Base-by-base conservation (phyloP, 1,140 invertebrate species). In the Anadara kagoshimensis region DNA sequence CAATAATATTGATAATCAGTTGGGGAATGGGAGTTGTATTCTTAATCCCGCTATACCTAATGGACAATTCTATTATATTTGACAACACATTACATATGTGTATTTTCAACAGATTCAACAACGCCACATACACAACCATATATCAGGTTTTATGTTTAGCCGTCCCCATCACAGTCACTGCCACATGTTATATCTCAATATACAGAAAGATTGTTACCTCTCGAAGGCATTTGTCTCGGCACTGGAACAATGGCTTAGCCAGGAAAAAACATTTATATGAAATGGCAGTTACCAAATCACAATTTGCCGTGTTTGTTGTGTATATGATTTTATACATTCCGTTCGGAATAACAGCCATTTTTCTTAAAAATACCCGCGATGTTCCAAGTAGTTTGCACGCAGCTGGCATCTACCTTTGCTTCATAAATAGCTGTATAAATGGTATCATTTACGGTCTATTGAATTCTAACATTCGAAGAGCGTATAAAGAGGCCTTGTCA, bases 221-320 rank as follows among this genome's bases (percentile, higher is more conserved):
- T n/a, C 51, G 29, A 47, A 10, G 20, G 12, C 36, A 58, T 14
- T 10, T 68, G 11, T 47, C 29, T n/a, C 54, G 58, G 26, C 53
- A 59, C 14, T 68, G 66, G 54, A 68, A 16, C 26, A 59, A 68
- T 22, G 26, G 26, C 12, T 41, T 59, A 20, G 43, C 41, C 3
- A 26, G 45, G 18, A 44, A 43, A 58, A 44, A 44, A 57, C 43
- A 58, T 7, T 16, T 29, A n/a, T 11, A 47, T 22, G 66, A 68
- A 29, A 20, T 59, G 3, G 18, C 12, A 8, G 20, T 47, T 20
- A 68, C 66, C 0, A n/a, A 44, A 2, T 58, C 66, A 20, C 66
- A 68, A n/a, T 68, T 68, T 59, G 54, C 66, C 11, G 57, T 68
- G 11, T 68, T 68, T n/a, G 29, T 68, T n/a, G 66, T 56, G 0